A percentile compares a stretch with the other conserved stretches of the same genome.
These are phyloP conservation scores for Patella pellucida DNA, from an alignment of 2,888 invertebrate species.

Conservation along the genomic window DNA sequence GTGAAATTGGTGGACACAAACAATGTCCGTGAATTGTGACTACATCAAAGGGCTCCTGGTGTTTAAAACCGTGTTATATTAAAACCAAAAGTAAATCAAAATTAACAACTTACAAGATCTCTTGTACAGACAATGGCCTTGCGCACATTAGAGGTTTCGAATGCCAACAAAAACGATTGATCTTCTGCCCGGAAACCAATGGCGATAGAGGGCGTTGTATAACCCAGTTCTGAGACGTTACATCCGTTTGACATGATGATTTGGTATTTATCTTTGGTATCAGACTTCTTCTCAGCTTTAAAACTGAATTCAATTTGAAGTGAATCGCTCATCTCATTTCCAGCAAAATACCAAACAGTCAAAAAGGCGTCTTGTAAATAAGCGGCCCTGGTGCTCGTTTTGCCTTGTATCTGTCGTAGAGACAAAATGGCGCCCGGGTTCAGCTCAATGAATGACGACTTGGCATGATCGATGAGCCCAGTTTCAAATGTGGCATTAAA, in stretches of 20 bases:
- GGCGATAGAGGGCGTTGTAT: conserved; percentile 42
- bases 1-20: no score
- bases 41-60: no score
- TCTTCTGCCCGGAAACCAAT: conserved; percentile 42
- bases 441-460: conserved; percentile 40
- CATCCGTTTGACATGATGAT: conserved; percentile 48
- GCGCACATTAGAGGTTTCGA: conserved; percentile 37
- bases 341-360: conserved; percentile 42
- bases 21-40: no score
- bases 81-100: no score
- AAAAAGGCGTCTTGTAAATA: conserved; percentile 38
- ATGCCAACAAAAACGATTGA: conserved; percentile 39
- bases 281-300: conserved; percentile 35
- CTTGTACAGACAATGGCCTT: conserved; percentile 43
- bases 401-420: conserved; percentile 18
- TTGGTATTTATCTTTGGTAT: conserved; percentile 38
- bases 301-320: conserved; percentile 42
- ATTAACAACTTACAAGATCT: conserved; percentile 31
- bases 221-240: conserved; percentile 40
- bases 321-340: conserved; percentile 41
- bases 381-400: conserved; percentile 33
- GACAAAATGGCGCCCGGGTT: conserved; percentile 30
- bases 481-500: conserved; percentile 45
- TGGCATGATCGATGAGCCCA: conserved; percentile 39
- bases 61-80: no score